Conservation (phyloP, 2,888 invertebrate species). For the Fragum sueziense region DNA sequence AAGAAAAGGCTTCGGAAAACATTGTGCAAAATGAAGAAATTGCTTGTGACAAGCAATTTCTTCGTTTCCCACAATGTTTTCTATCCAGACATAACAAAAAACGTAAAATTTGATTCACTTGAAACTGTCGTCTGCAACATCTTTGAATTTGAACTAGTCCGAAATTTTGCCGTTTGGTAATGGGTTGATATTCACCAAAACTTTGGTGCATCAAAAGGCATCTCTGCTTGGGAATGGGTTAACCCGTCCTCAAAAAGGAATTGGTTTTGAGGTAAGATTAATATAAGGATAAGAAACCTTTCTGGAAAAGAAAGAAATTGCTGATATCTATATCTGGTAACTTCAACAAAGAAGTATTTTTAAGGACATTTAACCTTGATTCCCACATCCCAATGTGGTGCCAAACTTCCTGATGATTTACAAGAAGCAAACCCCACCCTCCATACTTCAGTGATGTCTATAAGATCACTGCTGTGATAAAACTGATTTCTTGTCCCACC, state of each 20-base stretch:
- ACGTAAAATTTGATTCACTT: too few relatives aligned
- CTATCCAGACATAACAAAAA: too few relatives aligned
- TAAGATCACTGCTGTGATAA: slow-evolving; percentile 52
- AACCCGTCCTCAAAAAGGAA: not conserved
- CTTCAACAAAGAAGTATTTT: too few relatives aligned
- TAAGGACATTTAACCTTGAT: slow-evolving; percentile 55
- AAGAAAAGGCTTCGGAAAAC: too few relatives aligned
- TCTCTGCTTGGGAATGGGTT: not conserved
- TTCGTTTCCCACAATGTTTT: too few relatives aligned
- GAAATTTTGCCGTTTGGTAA: too few relatives aligned
- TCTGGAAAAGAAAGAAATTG: not conserved
- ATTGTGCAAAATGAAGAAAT: slow-evolving; percentile 7
- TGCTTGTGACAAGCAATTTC: slow-evolving; percentile 8
- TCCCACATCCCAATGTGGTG: slow-evolving; percentile 63
- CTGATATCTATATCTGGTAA: too few relatives aligned
- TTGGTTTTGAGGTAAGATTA: too few relatives aligned
- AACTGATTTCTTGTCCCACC: slow-evolving; percentile 23
- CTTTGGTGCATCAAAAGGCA: not conserved
- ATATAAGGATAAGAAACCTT: not conserved
- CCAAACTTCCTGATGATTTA: slow-evolving; percentile 70
- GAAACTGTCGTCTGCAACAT: too few relatives aligned
- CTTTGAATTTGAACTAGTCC: too few relatives aligned
- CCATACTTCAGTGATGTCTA: slow-evolving; percentile 72
- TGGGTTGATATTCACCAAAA: too few relatives aligned
- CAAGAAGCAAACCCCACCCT: slow-evolving; percentile 74